phyloP scores from a whole-genome alignment of 2,797 vertebrate species.

The Botia almorhae region DNA sequence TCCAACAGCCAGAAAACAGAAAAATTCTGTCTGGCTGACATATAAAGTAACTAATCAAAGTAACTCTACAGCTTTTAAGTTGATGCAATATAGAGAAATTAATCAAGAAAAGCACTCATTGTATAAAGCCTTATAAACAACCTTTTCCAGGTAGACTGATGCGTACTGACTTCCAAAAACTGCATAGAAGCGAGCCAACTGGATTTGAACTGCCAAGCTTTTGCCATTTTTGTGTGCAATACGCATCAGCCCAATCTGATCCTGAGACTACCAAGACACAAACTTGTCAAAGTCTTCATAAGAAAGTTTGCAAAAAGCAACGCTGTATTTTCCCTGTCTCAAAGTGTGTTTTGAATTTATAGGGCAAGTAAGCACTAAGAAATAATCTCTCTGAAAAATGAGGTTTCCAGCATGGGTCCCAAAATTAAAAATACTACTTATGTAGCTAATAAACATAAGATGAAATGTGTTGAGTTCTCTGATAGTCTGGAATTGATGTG shows the following conservation, averaged over 20 bases:
- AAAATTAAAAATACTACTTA: slow-evolving; percentile 20
- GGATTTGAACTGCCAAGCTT: neutral
- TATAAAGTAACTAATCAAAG: neutral
- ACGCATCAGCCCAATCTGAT: neutral
- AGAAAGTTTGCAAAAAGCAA: neutral
- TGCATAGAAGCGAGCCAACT: neutral
- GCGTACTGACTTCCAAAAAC: neutral
- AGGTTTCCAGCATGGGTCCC: neutral
- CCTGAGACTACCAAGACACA: slow-evolving; percentile 2
- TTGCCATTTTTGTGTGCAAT: neutral
- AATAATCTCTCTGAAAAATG: neutral
- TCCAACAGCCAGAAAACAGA: no score
- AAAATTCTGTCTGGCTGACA: neutral
- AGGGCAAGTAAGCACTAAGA: slow-evolving; percentile 10
- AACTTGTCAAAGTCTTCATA: neutral
- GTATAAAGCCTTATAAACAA: neutral
- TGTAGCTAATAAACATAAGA: neutral
- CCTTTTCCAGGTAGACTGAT: neutral
- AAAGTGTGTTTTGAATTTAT: neutral
- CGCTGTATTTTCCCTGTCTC: neutral
- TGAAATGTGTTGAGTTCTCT: slow-evolving; percentile 25
- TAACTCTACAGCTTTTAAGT: neutral
- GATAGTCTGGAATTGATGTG: slow-evolving; percentile 5
- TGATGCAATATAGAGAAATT: neutral
- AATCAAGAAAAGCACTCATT: neutral